These are phyloP conservation scores for Diorhabda elongata DNA, from an alignment of 1,140 invertebrate species.

Conservation along the genomic window DNA sequence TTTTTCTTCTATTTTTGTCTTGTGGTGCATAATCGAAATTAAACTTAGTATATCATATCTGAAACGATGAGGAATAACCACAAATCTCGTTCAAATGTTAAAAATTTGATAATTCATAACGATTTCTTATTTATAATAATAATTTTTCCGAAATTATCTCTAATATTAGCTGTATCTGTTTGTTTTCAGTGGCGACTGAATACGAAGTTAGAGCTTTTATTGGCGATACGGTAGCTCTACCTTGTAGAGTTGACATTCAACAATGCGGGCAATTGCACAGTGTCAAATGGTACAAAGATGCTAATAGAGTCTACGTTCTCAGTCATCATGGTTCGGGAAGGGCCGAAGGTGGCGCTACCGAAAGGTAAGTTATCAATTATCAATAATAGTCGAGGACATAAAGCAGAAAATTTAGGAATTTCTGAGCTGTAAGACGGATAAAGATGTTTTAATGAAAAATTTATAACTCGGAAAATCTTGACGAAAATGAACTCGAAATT, in stretches of 20 bases:
- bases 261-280: constrained; percentile 80
- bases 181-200: constrained; percentile 38
- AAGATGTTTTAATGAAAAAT: too few species aligned
- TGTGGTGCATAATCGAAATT: too few species aligned
- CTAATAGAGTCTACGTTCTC: constrained; percentile 77
- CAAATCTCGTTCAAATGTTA: too few species aligned
- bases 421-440: too few species aligned
- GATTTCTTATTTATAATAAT: not conserved
- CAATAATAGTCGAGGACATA: too few species aligned
- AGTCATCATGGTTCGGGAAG: constrained; percentile 69
- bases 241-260: constrained; percentile 70
- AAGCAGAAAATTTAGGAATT: too few species aligned
- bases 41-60: too few species aligned
- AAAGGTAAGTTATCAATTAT: constrained; percentile 57
- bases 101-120: too few species aligned
- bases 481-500: too few species aligned
- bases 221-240: constrained; percentile 66
- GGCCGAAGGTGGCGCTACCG: constrained; percentile 68
- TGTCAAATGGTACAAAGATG: constrained; percentile 84
- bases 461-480: too few species aligned
- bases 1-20: too few species aligned
- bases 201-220: constrained; percentile 41
- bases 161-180: constrained; percentile 4
- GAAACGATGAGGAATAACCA: too few species aligned
- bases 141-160: not conserved